Evolutionary conservation across 2,113 vertebrate genomes (phyloP), one percentile per base, ranked within the genome.

Genomic region (Strix uralensis): DNA sequence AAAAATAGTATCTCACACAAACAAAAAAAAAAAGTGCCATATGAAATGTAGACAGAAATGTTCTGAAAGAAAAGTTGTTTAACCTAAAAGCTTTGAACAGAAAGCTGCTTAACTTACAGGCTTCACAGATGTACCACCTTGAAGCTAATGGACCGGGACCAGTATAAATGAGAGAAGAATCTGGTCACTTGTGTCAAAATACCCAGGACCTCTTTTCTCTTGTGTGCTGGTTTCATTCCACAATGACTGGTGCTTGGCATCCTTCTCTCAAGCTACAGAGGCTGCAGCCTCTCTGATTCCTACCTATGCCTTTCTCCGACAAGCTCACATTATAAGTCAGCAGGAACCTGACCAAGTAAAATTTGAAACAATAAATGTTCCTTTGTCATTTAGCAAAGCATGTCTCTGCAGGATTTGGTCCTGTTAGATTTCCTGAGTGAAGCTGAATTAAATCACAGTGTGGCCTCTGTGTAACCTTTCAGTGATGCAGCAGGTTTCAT

Each of bases 141-240:
- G 88, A 74, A 91, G 54, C 27, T 94, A 87, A 92, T 79, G 86
- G 88, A n/a, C 57, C 3, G 3, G 30, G 49, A 81, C 69, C 51
- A 47, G 21, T 51, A 38, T 40, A 93, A 96, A 94, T 88, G 80
- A 93, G 44, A 79, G 80, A 61, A 71, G 30, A 89, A 79, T 79
- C 38, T 84, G 91, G 46, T 75, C 26, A 34, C 52, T 92, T 71
- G 13, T 57, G 40, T 65, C 44, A 42, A 74, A 89, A 86, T 40
- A 34, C 27, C 3, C 12, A 69, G 44, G 20, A 13, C 4, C 3
- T 44, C 34, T 69, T 77, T 82, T 75, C 63, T 86, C 32, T 59
- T 70, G 20, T 49, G 49, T 67, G 36, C 47, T 69, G 44, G 9
- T 52, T 58, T 81, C 15, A 26, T 63, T 92, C 65, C 32, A 21